Evolutionary conservation across 2,888 invertebrate species (phyloP), one percentile per base, ranked within the genome.

Genomic region (Epirrhoe tristata): DNA sequence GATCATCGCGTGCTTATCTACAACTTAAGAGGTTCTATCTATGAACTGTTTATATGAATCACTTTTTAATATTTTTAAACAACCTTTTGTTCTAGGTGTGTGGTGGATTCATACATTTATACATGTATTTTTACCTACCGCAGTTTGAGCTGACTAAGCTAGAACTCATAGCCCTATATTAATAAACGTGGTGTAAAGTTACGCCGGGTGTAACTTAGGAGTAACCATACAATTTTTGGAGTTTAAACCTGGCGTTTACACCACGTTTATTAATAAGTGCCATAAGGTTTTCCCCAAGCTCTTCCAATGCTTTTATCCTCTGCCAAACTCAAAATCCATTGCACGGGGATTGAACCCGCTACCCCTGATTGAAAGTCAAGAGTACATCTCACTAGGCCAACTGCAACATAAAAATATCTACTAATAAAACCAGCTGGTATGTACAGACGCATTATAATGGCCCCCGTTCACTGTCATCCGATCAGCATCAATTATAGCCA

Each of bases 1-100:
- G 89, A 93, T 93, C 93, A 93, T 82, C 82, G 81, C 75, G 74
- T 69, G 79, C 83, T 89, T 92, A 93, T 92, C 92, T 86, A 62
- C 55, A 79, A 85, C 84, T 86, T 91, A 92, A 92, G 89, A 91
- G 90, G 80, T 82, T 83, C 88, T 92, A 92, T 91, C 91, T 89
- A 77, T 79, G 69, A 82, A 82, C 85, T 86, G 82, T 89, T 87
- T 86, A 82, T 82, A 83, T 81, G 84, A 82, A 87, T 81, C 77
- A 73, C 78, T 77, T 74, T 83, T 78, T 82, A 79, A 81, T 80
- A 72, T 63, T 72, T 69, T 14, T 58, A 52, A 67, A 74, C 71
- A 72, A 75, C 69, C 77, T 75, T 79, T 83, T 81, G 80, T 81
- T 77, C 74, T 58, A 57, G 75, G 78, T 50, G 17, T 57, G 31